Evolutionary conservation across 1,140 invertebrate species (phyloP).

Genomic region (Ditylenchus dipsaci): DNA sequence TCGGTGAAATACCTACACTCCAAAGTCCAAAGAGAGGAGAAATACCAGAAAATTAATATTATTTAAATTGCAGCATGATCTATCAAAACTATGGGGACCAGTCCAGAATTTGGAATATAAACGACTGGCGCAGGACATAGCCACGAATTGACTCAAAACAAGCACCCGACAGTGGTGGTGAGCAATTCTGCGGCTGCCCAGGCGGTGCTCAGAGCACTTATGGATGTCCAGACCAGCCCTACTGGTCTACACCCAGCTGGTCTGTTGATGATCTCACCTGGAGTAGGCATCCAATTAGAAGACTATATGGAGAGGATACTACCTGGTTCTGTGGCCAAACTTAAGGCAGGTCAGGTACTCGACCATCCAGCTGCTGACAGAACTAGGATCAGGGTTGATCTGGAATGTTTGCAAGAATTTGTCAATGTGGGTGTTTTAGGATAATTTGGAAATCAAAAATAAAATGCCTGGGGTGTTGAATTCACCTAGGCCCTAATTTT

Average conservation of each 20-base stretch:
- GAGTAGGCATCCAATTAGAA: slow-evolving; percentile 18
- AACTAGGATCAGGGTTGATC: slow-evolving; percentile 13
- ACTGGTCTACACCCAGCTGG: slow-evolving; percentile 6
- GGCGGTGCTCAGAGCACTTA: slow-evolving; percentile 22
- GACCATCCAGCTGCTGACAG: slow-evolving; percentile 20
- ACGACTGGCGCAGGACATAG: slow-evolving; percentile 24
- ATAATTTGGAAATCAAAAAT: not conserved
- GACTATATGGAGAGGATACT: slow-evolving; percentile 26
- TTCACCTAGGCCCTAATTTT: not conserved
- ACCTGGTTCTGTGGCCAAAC: slow-evolving; percentile 11
- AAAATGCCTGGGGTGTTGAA: not conserved
- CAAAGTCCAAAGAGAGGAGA: too few species aligned
- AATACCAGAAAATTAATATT: too few species aligned
- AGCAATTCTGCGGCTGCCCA: slow-evolving; percentile 24
- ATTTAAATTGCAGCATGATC: slow-evolving; percentile 3
- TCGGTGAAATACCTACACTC: too few species aligned
- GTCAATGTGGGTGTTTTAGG: slow-evolving; percentile 6
- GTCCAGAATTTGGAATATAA: slow-evolving; percentile 19
- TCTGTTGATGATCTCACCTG: slow-evolving; percentile 24
- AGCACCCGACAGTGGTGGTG: slow-evolving; percentile 5
- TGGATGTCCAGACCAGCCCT: not conserved
- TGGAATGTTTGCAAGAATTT: slow-evolving; percentile 24
- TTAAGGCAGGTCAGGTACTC: not conserved
- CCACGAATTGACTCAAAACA: not conserved
- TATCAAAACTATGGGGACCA: slow-evolving; percentile 14